phyloP scores from a whole-genome alignment of 2,113 vertebrate species.

The Anguilla japonica region DNA sequence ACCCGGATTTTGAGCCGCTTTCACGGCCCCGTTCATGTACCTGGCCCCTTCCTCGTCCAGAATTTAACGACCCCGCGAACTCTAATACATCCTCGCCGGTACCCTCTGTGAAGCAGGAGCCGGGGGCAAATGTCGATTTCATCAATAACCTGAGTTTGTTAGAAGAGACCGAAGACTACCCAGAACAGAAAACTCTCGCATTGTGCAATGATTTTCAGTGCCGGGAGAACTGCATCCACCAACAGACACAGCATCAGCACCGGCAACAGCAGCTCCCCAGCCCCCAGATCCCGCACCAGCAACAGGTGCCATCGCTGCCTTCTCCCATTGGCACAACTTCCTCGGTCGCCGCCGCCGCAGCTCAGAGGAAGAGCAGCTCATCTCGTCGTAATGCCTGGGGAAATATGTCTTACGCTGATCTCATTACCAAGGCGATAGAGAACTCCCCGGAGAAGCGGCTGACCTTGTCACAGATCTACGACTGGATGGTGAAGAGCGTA shows the following conservation, averaged over 20 bases:
- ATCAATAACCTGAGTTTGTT: conserved; percentile 80
- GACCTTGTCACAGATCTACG: conserved; percentile 94
- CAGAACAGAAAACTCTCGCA: conserved; percentile 55
- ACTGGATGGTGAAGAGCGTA: conserved; percentile 97
- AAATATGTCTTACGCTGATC: conserved; percentile 95
- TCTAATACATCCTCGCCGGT: conserved; percentile 84
- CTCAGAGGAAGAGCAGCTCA: conserved; percentile 90
- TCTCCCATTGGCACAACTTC: conserved; percentile 60
- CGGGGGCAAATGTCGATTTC: conserved; percentile 74
- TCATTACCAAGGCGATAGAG: conserved; percentile 95
- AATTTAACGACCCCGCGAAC: conserved; percentile 75
- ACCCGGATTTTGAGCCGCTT: conserved; percentile 85
- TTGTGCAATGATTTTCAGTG: conserved; percentile 61
- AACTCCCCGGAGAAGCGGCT: conserved; percentile 93
- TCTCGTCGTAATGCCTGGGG: conserved; percentile 97
- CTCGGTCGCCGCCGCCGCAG: conserved; percentile 45
- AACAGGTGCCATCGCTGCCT: conserved; percentile 64
- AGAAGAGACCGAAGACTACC: conserved; percentile 79
- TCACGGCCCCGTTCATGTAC: conserved; percentile 81
- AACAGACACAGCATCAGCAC: conserved; percentile 48
- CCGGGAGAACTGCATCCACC: conserved; percentile 60
- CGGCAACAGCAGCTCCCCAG: conserved; percentile 48
- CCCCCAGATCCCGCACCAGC: conserved; percentile 52
- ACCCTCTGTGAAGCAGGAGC: conserved; percentile 76
- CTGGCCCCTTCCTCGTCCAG: conserved; percentile 82